phyloP scores from a whole-genome alignment of 2,888 invertebrate species.

The Selenia dentaria region DNA sequence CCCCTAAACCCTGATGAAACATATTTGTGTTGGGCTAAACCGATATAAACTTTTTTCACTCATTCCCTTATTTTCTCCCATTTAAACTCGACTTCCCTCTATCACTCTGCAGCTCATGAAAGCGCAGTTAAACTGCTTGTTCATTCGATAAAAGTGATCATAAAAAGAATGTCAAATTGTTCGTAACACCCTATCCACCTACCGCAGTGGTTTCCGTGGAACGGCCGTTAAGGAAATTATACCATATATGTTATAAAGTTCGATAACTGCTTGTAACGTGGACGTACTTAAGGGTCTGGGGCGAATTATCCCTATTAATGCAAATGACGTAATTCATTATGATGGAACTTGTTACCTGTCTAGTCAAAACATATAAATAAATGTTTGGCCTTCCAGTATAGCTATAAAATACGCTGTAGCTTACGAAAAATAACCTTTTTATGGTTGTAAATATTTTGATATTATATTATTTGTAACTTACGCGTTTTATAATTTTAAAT shows the following conservation, averaged over 20 bases:
- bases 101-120: conserved; percentile 32
- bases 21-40: too few relatives aligned
- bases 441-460: too few relatives aligned
- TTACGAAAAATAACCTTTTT: too few relatives aligned
- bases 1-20: too few relatives aligned
- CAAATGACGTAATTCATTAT: too few relatives aligned
- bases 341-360: too few relatives aligned
- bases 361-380: too few relatives aligned
- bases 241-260: conserved; percentile 35
- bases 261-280: conserved; percentile 33
- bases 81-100: conserved; percentile 26
- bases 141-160: conserved; percentile 40
- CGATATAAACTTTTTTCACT: too few relatives aligned
- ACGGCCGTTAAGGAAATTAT: conserved; percentile 36
- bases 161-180: conserved; percentile 60
- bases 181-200: conserved; percentile 50
- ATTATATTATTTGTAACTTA: too few relatives aligned
- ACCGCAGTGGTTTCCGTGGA: conserved; percentile 60
- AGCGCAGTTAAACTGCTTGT: conserved; percentile 33
- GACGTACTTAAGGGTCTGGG: conserved; percentile 12
- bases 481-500: too few relatives aligned
- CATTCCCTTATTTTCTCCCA: background rate
- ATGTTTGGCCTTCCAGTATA: too few relatives aligned
- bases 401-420: too few relatives aligned
- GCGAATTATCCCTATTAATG: background rate